Evolutionary conservation across 2,888 invertebrate species (phyloP).

Genomic region (Oxycera nigricornis): DNA sequence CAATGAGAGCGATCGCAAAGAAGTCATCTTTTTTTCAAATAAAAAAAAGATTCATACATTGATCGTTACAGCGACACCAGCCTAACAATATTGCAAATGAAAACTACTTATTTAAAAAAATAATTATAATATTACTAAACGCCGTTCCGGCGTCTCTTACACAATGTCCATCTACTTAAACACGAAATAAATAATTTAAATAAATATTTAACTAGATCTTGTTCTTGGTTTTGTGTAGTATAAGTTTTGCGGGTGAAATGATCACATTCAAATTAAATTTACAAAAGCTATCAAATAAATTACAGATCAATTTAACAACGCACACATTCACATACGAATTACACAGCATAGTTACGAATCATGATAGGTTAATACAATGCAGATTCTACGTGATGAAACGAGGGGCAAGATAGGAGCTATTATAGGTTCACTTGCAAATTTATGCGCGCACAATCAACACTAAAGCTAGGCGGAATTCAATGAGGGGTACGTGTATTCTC

Average conservation of each 20-base stretch:
- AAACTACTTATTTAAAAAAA: too few species aligned
- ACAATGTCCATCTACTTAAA: slow-evolving; percentile 29
- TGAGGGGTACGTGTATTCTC: slow-evolving; percentile 1
- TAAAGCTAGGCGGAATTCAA: slow-evolving; percentile 26
- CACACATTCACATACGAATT: neutral
- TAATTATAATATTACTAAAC: neutral
- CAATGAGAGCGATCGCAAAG: slow-evolving; percentile 22
- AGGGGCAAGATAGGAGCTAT: slow-evolving; percentile 39
- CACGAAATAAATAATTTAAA: slow-evolving; percentile 38
- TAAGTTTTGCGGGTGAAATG: slow-evolving; percentile 2
- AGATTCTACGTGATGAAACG: slow-evolving; percentile 22
- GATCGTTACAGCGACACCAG: neutral
- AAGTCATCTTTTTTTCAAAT: neutral
- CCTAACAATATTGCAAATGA: neutral
- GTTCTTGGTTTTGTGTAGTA: neutral
- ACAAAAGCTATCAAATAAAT: slow-evolving; percentile 24
- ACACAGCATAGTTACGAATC: neutral
- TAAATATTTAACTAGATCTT: slow-evolving; percentile 35
- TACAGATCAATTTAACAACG: slow-evolving; percentile 24
- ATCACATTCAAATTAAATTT: slow-evolving; percentile 28
- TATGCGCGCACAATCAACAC: slow-evolving; percentile 33
- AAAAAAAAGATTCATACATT: neutral
- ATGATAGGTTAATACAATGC: too few species aligned
- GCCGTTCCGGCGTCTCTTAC: neutral
- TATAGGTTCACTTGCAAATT: slow-evolving; percentile 25